A percentile compares a stretch with the other conserved stretches of the same genome.
phyloP scores from a whole-genome alignment of 2,888 invertebrate species.

The Plemyria rubiginata region DNA sequence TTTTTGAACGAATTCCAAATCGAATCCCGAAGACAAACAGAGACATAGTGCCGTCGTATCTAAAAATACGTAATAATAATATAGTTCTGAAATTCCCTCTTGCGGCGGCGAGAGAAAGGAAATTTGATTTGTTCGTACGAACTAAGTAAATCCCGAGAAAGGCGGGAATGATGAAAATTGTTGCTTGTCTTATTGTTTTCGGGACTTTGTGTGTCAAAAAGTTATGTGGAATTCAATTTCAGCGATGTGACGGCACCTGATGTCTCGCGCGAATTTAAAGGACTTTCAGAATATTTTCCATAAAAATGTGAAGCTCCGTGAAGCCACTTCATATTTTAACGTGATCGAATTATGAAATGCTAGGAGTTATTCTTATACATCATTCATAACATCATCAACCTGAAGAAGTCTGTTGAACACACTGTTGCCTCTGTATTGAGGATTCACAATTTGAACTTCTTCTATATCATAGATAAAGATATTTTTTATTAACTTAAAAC shows the following conservation, averaged over 20 bases:
- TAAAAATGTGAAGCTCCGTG: conserved; percentile 12
- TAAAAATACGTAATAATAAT: conserved; percentile 39
- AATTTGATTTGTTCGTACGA: conserved; percentile 62
- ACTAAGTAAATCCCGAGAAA: conserved; percentile 57
- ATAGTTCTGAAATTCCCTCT: conserved; percentile 52
- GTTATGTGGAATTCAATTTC: conserved; percentile 51
- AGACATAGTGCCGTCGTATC: conserved; percentile 27
- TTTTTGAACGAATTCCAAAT: conserved; percentile 37
- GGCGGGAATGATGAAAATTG: conserved; percentile 58
- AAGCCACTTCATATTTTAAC: conserved; percentile 9
- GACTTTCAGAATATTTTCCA: conserved; percentile 12
- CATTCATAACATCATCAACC: no score
- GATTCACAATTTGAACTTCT: no score
- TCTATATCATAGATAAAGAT: no score
- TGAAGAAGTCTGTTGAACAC: no score
- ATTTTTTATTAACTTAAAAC: no score
- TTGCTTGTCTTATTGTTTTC: conserved; percentile 55
- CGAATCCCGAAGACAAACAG: conserved; percentile 35
- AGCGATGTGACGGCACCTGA: conserved; percentile 34
- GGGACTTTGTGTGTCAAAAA: conserved; percentile 47
- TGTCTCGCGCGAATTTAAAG: conserved; percentile 26
- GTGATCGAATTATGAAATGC: conserved; percentile 4
- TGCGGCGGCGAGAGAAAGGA: conserved; percentile 48
- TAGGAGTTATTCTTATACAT: no score
- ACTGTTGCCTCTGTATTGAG: no score